phyloP scores from a whole-genome alignment of 1,140 invertebrate species.

The Atta cephalotes region DNA sequence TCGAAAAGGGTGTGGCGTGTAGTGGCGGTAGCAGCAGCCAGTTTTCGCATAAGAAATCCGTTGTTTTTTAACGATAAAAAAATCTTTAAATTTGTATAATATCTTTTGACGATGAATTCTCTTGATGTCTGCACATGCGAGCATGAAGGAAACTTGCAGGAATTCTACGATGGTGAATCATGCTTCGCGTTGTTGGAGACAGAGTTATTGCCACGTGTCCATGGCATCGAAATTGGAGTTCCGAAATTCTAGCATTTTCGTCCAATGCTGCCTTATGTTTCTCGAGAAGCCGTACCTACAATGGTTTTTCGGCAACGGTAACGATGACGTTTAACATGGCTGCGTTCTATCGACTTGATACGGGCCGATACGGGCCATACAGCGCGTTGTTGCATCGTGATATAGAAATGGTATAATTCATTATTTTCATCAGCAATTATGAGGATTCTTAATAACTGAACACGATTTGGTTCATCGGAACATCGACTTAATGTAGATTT shows the following conservation, averaged over 20 bases:
- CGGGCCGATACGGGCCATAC: constrained; percentile 58
- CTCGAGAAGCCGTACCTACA: not conserved
- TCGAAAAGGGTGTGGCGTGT: constrained; percentile 54
- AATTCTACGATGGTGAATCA: no score
- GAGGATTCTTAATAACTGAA: not conserved
- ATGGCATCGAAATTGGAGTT: no score
- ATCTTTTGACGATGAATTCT: not conserved
- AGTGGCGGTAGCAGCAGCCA: not conserved
- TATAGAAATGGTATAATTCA: constrained; percentile 63
- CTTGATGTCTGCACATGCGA: not conserved
- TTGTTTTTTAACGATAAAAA: not conserved
- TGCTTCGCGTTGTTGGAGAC: no score
- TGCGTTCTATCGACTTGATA: constrained; percentile 51
- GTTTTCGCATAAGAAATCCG: not conserved
- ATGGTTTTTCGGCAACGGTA: constrained; percentile 19
- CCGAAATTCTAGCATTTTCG: not conserved
- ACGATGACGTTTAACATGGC: constrained; percentile 71
- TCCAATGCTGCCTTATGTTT: not conserved
- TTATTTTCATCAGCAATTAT: not conserved
- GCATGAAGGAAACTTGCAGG: not conserved
- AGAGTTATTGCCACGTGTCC: not conserved
- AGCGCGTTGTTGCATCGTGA: constrained; percentile 49
- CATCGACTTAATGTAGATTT: not conserved
- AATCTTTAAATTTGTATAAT: not conserved
- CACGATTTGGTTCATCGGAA: not conserved